A percentile compares a stretch with the other conserved stretches of the same genome.
phyloP scores from a whole-genome alignment of 2,113 vertebrate species.

The Scolopax mira region DNA sequence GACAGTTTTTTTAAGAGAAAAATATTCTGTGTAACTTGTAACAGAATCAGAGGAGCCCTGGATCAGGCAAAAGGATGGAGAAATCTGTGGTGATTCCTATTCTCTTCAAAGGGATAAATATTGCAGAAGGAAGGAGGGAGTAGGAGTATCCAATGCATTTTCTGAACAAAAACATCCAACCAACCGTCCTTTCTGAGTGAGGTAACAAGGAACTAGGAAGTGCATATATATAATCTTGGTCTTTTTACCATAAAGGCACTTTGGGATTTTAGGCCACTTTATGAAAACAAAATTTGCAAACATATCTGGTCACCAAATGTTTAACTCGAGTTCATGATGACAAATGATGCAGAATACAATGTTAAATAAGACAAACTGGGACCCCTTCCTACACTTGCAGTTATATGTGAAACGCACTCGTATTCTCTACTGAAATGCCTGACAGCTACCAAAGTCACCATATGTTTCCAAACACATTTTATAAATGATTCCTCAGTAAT shows the following conservation, averaged over 20 bases:
- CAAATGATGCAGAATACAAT: background rate
- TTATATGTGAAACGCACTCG: background rate
- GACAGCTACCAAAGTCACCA: background rate
- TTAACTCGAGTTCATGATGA: background rate
- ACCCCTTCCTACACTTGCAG: background rate
- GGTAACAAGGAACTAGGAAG: background rate
- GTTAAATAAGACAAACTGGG: background rate
- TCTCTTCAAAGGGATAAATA: background rate
- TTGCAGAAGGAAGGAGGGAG: background rate
- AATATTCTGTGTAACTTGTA: background rate
- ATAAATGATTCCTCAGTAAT: background rate
- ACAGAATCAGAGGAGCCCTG: background rate
- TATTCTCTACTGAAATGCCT: background rate
- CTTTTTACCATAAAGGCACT: background rate
- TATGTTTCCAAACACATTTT: background rate
- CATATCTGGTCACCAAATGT: background rate
- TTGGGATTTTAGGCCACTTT: fast-evolving
- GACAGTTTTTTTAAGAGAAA: background rate
- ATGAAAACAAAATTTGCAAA: background rate
- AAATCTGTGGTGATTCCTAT: background rate
- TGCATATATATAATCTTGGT: fast-evolving
- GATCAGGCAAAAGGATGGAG: background rate
- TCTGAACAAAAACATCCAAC: background rate
- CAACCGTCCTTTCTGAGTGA: background rate
- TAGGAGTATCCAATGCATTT: background rate